Conservation (phyloP, 2,888 invertebrate species). For the Linyphia triangularis region DNA sequence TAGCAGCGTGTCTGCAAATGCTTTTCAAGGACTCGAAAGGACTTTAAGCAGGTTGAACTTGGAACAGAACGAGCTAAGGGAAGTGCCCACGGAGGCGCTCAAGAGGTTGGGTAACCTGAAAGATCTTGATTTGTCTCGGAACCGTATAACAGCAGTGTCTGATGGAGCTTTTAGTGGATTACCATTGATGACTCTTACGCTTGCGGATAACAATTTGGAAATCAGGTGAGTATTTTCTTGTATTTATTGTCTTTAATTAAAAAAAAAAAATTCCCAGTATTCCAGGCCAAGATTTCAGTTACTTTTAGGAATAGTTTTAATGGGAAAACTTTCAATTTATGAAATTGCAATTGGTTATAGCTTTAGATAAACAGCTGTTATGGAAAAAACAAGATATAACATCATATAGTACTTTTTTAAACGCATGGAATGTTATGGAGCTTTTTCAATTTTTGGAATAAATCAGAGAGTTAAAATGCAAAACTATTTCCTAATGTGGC, state of each 20-base stretch:
- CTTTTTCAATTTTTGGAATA: no score
- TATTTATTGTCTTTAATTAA: no score
- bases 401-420: no score
- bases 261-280: no score
- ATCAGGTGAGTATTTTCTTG: conserved; percentile 85
- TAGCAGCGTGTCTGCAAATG: conserved; percentile 78
- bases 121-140: conserved; percentile 90
- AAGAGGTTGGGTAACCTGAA: conserved; percentile 86
- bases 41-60: conserved; percentile 90
- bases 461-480: no score
- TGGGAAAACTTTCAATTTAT: background rate
- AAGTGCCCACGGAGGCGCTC: conserved; percentile 88
- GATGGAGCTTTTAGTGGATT: conserved; percentile 88
- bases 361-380: no score
- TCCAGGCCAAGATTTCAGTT: no score
- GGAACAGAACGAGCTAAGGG: conserved; percentile 83
- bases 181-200: conserved; percentile 82
- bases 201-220: conserved; percentile 89
- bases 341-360: no score
- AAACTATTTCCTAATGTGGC: no score
- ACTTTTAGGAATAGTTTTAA: background rate
- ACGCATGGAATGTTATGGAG: no score
- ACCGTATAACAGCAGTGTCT: conserved; percentile 86
- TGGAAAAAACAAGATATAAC: no score
- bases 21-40: conserved; percentile 86